A percentile compares a stretch with the other conserved stretches of the same genome.
phyloP scores from a whole-genome alignment of 2,888 invertebrate genomes.

The Apoda limacodes region DNA sequence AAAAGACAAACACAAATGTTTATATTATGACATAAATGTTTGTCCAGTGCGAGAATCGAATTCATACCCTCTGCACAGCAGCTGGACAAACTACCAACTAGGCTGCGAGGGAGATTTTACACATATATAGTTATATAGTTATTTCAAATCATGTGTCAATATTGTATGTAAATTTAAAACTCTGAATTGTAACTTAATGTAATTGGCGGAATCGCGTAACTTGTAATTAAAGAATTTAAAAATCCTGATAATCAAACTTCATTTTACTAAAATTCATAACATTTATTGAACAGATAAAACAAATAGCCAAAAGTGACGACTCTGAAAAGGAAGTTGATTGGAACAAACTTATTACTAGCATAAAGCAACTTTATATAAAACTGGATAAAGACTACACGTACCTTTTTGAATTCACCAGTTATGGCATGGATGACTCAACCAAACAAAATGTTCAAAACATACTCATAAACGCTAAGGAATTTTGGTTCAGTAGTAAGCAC shows the following conservation, averaged over 20 bases:
- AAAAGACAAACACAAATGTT: too few relatives aligned
- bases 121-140: too few relatives aligned
- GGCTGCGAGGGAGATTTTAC: too few relatives aligned
- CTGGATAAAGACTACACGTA: slow-evolving; percentile 46
- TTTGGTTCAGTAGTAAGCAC: slow-evolving; percentile 40
- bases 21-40: too few relatives aligned
- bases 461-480: slow-evolving; percentile 30
- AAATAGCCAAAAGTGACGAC: slow-evolving; percentile 26
- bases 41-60: too few relatives aligned
- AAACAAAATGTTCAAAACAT: slow-evolving; percentile 23
- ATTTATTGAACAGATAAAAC: background rate
- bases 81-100: too few relatives aligned
- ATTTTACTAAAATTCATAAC: background rate
- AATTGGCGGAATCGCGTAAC: too few relatives aligned
- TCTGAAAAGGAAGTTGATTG: slow-evolving; percentile 35
- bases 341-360: slow-evolving; percentile 39
- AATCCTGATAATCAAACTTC: slow-evolving; percentile 1
- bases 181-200: too few relatives aligned
- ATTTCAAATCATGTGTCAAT: too few relatives aligned
- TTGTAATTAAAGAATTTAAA: too few relatives aligned
- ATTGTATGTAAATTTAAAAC: too few relatives aligned
- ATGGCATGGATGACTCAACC: slow-evolving; percentile 32
- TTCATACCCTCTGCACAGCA: too few relatives aligned
- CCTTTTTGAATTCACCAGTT: slow-evolving; percentile 41
- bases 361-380: slow-evolving; percentile 39